These are phyloP conservation scores for Delichon dasypus DNA, from an alignment of 2,797 vertebrate genomes.

Conservation along the genomic window DNA sequence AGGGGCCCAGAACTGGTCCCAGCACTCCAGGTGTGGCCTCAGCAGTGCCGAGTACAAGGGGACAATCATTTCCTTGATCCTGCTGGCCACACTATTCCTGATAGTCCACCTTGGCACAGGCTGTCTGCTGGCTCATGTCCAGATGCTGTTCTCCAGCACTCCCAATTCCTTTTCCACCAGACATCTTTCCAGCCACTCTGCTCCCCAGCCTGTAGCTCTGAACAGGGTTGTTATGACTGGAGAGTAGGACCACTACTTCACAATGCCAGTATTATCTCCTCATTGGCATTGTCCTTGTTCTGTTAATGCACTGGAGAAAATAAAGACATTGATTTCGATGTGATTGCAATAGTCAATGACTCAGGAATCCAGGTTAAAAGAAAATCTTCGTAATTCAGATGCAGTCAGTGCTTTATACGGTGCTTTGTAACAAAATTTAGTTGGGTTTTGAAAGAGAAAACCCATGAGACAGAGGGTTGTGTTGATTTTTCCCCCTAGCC, in stretches of 20 bases:
- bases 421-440: neutral
- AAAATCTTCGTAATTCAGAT: neutral
- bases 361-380: neutral
- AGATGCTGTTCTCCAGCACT: neutral
- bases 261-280: neutral
- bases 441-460: neutral
- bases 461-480: neutral
- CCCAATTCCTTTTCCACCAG: neutral
- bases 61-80: rapidly evolving
- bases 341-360: neutral
- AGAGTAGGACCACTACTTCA: neutral
- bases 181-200: neutral
- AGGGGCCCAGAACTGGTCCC: neutral
- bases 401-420: neutral
- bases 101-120: too few relatives aligned
- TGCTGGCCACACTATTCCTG: neutral
- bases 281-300: neutral
- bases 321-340: neutral
- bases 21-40: neutral
- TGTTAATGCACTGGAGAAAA: neutral
- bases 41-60: neutral
- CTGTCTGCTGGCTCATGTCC: neutral
- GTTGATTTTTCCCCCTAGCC: rapidly evolving
- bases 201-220: neutral
- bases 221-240: neutral